Evolutionary conservation across 2,113 vertebrate species (phyloP).

Genomic region (Eretmochelys imbricata): DNA sequence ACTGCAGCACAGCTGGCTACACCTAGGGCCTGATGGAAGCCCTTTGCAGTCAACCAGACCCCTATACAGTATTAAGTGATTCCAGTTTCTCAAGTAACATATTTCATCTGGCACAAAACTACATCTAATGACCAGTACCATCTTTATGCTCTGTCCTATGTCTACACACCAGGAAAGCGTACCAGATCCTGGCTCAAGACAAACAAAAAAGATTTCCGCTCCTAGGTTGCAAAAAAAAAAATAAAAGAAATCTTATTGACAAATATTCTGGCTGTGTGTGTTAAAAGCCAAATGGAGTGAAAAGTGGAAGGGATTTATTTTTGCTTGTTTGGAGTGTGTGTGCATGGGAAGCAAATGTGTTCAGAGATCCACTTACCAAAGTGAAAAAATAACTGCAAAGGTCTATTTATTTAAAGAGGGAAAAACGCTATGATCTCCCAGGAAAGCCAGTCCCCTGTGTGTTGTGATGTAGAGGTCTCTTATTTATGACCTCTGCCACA

Average conservation of each 20-base stretch:
- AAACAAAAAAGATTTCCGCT: neutral
- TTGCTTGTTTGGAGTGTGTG: neutral
- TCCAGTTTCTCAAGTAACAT: neutral
- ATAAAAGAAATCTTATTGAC: neutral
- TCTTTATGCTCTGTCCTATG: neutral
- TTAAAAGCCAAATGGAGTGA: neutral
- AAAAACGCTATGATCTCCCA: neutral
- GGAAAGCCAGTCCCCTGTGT: neutral
- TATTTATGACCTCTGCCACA: neutral
- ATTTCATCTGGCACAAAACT: neutral
- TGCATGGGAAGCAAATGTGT: too few relatives aligned
- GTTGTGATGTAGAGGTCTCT: neutral
- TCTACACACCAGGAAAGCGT: neutral
- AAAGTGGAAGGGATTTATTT: neutral
- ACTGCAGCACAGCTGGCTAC: constrained; percentile 42
- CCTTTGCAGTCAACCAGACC: neutral
- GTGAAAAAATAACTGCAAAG: neutral
- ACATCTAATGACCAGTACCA: neutral
- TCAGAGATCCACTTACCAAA: neutral
- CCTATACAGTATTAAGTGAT: too few relatives aligned
- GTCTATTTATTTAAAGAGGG: neutral
- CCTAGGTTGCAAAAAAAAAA: neutral
- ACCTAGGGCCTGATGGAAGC: neutral
- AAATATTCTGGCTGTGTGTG: neutral
- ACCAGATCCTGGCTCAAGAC: neutral